Evolutionary conservation across 2,888 invertebrate species (phyloP).

Genomic region (Phania funesta): DNA sequence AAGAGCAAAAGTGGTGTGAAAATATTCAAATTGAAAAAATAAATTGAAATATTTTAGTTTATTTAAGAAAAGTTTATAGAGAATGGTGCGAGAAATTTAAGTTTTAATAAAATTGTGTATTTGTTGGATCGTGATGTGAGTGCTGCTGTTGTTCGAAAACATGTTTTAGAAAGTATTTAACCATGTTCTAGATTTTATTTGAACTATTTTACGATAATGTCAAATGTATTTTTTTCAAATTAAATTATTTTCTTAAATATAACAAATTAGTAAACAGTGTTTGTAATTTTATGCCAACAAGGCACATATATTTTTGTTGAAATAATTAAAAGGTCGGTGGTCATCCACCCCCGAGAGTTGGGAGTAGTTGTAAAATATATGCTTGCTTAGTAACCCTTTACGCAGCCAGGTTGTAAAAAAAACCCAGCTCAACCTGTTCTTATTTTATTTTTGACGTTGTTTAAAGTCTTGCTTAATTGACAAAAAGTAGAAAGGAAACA

Average conservation of each 20-base stretch:
- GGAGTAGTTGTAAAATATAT: no score
- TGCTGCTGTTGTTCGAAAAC: neutral
- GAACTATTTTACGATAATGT: neutral
- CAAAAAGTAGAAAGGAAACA: no score
- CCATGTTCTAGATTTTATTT: neutral
- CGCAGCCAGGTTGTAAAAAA: no score
- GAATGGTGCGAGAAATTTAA: slow-evolving; percentile 16
- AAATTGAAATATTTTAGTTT: neutral
- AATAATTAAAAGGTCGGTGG: no score
- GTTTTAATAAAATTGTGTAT: neutral
- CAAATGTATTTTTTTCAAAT: neutral
- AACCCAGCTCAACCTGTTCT: no score
- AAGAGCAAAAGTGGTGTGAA: slow-evolving; percentile 15
- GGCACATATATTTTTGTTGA: neutral
- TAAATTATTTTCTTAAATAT: neutral
- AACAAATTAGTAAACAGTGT: no score
- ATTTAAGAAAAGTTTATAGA: neutral
- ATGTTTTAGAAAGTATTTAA: slow-evolving; percentile 22
- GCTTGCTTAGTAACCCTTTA: no score
- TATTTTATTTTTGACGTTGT: no score
- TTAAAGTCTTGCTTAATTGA: no score
- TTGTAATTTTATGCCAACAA: neutral
- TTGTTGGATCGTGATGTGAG: neutral
- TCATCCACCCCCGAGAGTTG: no score
- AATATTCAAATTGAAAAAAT: neutral